These are phyloP conservation scores for Melanchra persicariae DNA, from an alignment of 2,888 invertebrate genomes.

Conservation along the genomic window DNA sequence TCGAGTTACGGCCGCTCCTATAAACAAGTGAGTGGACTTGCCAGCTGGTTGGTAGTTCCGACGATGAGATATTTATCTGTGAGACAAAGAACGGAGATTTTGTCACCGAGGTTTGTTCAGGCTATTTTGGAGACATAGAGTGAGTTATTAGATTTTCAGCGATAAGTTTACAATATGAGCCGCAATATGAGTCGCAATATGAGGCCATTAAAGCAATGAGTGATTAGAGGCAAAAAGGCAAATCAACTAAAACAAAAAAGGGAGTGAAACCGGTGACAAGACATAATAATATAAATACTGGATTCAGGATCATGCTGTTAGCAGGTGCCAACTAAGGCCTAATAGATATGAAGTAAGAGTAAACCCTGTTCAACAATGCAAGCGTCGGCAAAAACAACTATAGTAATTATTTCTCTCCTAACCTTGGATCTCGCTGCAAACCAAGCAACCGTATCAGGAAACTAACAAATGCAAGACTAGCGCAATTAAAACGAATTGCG, in stretches of 20 bases:
- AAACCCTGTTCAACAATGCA: background rate
- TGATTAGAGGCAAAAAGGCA: background rate
- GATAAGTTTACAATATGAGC: background rate
- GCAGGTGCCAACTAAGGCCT: background rate
- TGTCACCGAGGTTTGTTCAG: background rate
- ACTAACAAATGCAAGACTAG: slow-evolving; percentile 38
- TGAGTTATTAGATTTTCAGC: background rate
- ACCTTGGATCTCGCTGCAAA: slow-evolving; percentile 35
- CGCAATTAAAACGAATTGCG: slow-evolving; percentile 53
- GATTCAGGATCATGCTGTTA: background rate
- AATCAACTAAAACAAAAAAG: background rate
- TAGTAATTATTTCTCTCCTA: background rate
- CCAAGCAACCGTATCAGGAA: slow-evolving; percentile 50
- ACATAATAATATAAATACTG: background rate
- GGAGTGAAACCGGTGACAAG: background rate
- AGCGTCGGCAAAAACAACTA: background rate
- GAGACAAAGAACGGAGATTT: slow-evolving; percentile 2
- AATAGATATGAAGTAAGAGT: background rate
- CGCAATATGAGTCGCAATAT: background rate
- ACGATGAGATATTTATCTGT: slow-evolving; percentile 24
- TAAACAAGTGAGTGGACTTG: slow-evolving; percentile 66
- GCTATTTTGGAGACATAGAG: background rate
- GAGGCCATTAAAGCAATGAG: background rate
- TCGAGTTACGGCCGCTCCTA: slow-evolving; percentile 76
- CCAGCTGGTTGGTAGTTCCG: slow-evolving; percentile 57